A percentile compares a stretch with the other conserved stretches of the same genome.
These are phyloP conservation scores for Chondrosia reniformis DNA, from an alignment of 37 sponge, comb jelly and placozoan genomes.

Conservation along the genomic window DNA sequence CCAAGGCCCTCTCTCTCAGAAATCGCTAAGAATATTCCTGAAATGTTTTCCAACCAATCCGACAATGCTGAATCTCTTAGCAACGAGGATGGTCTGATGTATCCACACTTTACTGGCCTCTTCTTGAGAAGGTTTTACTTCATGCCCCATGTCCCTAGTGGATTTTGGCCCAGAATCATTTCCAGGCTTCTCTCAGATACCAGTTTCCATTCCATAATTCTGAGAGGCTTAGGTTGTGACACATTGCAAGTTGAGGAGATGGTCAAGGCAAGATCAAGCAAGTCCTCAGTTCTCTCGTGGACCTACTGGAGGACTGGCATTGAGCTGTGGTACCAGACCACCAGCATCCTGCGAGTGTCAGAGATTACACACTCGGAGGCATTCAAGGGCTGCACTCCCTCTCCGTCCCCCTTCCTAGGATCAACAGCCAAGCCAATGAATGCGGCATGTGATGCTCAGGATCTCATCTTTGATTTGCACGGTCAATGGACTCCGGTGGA, in stretches of 20 bases:
- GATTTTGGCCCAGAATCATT: conserved; percentile 91
- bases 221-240: conserved; percentile 33
- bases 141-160: conserved; percentile 90
- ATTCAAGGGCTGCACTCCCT: conserved; percentile 47
- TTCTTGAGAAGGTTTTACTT: conserved; percentile 81
- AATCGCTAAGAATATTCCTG: conserved; percentile 5
- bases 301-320: conserved; percentile 91
- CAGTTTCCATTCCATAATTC: conserved; percentile 34
- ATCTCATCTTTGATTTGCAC: conserved; percentile 67
- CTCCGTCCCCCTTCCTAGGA: conserved; percentile 34
- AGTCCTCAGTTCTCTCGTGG: conserved; percentile 50
- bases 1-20: conserved; percentile 52
- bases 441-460: conserved; percentile 33
- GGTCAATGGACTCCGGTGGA: conserved; percentile 62
- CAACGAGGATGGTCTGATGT: background rate
- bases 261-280: background rate
- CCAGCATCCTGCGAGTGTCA: conserved; percentile 60
- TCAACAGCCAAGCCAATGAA: conserved; percentile 42
- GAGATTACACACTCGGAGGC: conserved; percentile 57
- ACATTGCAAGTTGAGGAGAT: conserved; percentile 39
- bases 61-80: background rate
- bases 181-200: conserved; percentile 65
- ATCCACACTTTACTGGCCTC: conserved; percentile 46
- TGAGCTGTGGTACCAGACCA: conserved; percentile 79
- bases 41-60: background rate